A percentile compares a stretch with the other conserved stretches of the same genome.
phyloP scores from a whole-genome alignment of 2,113 vertebrate species.

The Podarcis muralis region DNA sequence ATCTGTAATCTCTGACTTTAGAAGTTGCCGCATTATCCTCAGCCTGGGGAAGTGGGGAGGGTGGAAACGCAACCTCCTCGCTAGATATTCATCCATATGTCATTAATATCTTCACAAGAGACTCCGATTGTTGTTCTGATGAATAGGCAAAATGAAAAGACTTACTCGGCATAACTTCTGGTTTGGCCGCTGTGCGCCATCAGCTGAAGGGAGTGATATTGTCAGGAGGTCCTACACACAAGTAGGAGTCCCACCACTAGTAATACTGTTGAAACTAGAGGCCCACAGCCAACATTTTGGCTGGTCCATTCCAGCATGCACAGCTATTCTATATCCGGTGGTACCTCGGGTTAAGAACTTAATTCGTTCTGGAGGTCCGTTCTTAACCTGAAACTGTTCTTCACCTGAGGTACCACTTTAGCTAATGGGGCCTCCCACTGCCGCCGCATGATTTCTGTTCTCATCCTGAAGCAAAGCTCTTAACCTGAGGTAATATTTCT shows the following conservation, averaged over 20 bases:
- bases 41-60: neutral
- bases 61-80: neutral
- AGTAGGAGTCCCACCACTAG: too few species aligned
- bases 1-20: slow-evolving; percentile 2
- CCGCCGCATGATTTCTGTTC: too few species aligned
- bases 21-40: slow-evolving; percentile 2
- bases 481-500: too few species aligned
- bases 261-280: neutral
- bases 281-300: neutral
- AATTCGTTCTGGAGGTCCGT: too few species aligned
- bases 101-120: neutral
- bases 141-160: neutral
- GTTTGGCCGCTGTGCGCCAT: neutral
- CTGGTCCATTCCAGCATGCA: neutral
- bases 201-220: neutral
- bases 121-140: neutral
- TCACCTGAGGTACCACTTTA: too few species aligned
- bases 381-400: too few species aligned
- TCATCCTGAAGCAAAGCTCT: too few species aligned
- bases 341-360: too few species aligned
- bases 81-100: slow-evolving; percentile 1
- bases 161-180: slow-evolving; percentile 35
- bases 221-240: too few species aligned
- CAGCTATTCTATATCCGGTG: neutral
- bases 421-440: too few species aligned